Evolutionary conservation across 53 echinoderm and acorn worm genomes (phyloP), one percentile per base, ranked within the genome.

Genomic region (Pentamera pediparva): DNA sequence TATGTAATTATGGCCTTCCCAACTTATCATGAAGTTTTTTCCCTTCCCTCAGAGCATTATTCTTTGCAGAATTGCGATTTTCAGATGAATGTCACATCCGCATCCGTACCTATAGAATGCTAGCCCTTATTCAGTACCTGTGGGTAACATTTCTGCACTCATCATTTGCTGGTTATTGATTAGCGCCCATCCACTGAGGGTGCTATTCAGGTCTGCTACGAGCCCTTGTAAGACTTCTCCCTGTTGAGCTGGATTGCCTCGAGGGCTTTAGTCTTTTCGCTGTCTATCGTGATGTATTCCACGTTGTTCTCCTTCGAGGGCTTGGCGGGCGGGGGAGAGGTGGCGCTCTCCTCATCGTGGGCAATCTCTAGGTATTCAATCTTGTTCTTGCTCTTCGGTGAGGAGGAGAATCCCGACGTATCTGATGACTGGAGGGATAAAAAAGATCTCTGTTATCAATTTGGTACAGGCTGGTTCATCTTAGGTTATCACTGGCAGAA

Each of bases 251-350:
- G 83, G 29, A 85, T 85, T 20, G 85, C 71, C 75, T 85, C 76
- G 9, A 96, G 73, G 15, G 91, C 91, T 62, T 88, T 88, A 4
- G 87, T 96, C 74, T 85, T 82, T 75, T 92, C 79, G 56, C 78
- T 50, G 32, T 96, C 96, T 36, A 93, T 74, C 54, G 86, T 82
- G 56, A 89, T 83, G 77, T 93, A 93, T 39, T 93, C 89, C 80
- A 86, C 86, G 33, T 83, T 80, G 59, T 75, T 83, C 6, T 78
- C 51, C 51, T 80, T 86, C 18, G 86, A 78, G 1, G 93, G 89
- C 55, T 81, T 88, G 0, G 90, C 62, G 22, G 60, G 79, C 4
- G 78, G 63, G 2, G 71, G 76, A 15, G 61, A 57, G 15, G 58
- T 38, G n/a, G 76, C 86, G 21, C 65, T 62, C 19, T 82, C 81